Evolutionary conservation across 2,113 vertebrate genomes (phyloP), one percentile per base, ranked within the genome.

Genomic region (Ivindomyrus marchei): DNA sequence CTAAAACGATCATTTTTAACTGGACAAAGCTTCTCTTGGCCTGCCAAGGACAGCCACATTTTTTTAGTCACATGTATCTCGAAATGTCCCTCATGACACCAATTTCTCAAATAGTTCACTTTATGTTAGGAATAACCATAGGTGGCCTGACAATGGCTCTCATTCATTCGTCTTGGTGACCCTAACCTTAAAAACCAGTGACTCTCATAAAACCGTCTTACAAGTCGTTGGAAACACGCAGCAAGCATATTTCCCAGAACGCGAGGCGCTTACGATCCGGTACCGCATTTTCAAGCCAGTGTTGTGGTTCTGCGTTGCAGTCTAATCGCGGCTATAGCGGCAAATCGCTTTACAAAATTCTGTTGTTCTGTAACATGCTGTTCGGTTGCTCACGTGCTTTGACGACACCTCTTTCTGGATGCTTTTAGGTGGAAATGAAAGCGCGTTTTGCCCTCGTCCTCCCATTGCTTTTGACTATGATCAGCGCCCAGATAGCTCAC

Each of bases 401-500:
- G 24, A 87, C 85, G 87, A 45, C 3, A 10, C 31, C 87, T 0
- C 21, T 70, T 8, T 39, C 49, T 46, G 53, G 2, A 10, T 53
- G 1, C 11, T 88, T 92, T 46, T 92, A 95, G 93, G 83, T 84
- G 74, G 94, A 46, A 17, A 96, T 96, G 95, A 92, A 91, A 91
- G 53, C 87, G 3, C 91, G 90, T 85, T 36, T 92, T 4, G 62
- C 53, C 80, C 47, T 95, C 77, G 85, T 91, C 21, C 86, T 94
- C 66, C 90, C 66, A 1, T 83, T 95, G 50, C 4, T 94, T 66
- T 42, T 94, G 77, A 91, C 93, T 1, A 46, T 95, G 46, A 90
- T 94, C 53, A 88, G 89, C 56, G 96, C 96, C 84, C 98, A 98
- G 90, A 94, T 95, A 0, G 97, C 97, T 47, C 97, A 97, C 39